Conservation (phyloP, 2,888 invertebrate genomes). For the Athalia cordata region DNA sequence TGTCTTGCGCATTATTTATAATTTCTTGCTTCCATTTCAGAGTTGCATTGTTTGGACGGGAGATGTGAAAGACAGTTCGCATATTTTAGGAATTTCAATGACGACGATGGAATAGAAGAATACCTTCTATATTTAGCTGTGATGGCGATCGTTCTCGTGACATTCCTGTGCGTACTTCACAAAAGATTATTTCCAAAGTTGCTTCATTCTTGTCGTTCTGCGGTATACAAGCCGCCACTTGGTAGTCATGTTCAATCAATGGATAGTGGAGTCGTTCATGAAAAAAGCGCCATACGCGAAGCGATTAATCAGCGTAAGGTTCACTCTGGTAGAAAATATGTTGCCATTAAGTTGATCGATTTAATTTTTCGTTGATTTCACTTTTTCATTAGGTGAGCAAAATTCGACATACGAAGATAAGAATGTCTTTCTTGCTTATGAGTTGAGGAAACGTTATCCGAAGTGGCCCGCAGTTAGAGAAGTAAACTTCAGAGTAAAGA, state of each 20-base stretch:
- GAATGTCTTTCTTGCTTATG: conserved; percentile 18
- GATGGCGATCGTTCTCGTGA: conserved; percentile 76
- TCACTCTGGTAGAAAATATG: background rate
- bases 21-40: conserved; percentile 50
- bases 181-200: conserved; percentile 76
- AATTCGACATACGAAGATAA: background rate
- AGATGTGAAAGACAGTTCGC: conserved; percentile 60
- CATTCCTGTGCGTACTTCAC: conserved; percentile 80
- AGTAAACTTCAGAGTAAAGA: conserved; percentile 73
- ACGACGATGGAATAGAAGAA: conserved; percentile 55
- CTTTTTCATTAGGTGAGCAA: background rate
- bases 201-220: conserved; percentile 61
- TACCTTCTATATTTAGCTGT: conserved; percentile 59
- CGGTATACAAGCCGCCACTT: background rate
- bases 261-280: conserved; percentile 66
- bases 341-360: background rate
- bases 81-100: conserved; percentile 58
- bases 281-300: conserved; percentile 61
- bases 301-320: conserved; percentile 57
- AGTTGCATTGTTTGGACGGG: conserved; percentile 61
- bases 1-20: background rate
- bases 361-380: background rate
- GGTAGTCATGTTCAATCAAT: conserved; percentile 40
- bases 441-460: conserved; percentile 10
- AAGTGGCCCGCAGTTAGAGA: conserved; percentile 14